Evolutionary conservation across 2,113 vertebrate genomes (phyloP), one percentile per base, ranked within the genome.

Genomic region (Bos taurus): DNA sequence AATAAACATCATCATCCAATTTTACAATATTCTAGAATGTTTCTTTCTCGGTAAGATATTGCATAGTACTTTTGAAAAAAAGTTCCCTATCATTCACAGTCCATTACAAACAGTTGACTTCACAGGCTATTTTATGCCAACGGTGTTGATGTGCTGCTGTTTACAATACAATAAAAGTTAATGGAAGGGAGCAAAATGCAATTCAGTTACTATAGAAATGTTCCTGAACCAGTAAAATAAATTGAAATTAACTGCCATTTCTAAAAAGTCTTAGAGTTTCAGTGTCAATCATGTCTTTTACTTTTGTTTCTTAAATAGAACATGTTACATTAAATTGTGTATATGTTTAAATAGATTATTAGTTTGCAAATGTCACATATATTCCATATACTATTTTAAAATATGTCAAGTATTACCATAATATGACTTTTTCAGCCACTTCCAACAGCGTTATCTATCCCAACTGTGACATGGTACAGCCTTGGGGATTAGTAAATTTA

Each of bases 111-210:
- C 19, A 96, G 14, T 91, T 87, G 60, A 84, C 50, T 98, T 97
- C 97, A 82, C 52, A 97, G 16, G 7, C 48, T 97, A 54, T 97
- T 98, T 96, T 93, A 74, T 96, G 77, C 48, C 60, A 95, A n/a
- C 1, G 10, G 19, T 98, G 90, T 78, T 97, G 96, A 95, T 96
- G 36, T 64, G 87, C 57, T 90, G 50, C 90, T 98, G 71, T 97
- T 98, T 98, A 88, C 52, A 98, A 97, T 95, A 48, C 88, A 97
- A 33, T 93, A 87, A 97, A 98, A 98, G 30, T 95, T 96, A 98
- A 97, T 98, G 97, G 91, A 78, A 98, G 91, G 90, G 85, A 97
- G 96, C 71, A 98, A 98, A 98, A 94, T 82, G 91, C 19, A 96
- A 94, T 96, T 97, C 23, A 90, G 83, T 92, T 97, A 14, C 62